Conservation (phyloP, 2,888 invertebrate genomes). For the Temnothorax rugatulus region DNA sequence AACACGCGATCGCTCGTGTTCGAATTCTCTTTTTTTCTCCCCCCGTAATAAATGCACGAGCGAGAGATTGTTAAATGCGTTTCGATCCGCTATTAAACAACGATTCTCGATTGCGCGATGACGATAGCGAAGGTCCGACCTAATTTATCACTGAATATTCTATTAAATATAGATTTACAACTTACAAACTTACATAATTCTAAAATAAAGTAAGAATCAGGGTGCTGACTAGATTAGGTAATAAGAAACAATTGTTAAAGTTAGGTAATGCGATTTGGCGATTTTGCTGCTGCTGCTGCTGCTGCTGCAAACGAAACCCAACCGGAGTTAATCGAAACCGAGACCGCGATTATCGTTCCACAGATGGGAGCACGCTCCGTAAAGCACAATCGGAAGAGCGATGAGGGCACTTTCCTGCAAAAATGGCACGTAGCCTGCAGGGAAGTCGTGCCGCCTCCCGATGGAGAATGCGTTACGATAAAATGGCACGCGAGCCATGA, state of each 20-base stretch:
- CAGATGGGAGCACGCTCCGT: slow-evolving; percentile 62
- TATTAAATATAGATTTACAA: not conserved
- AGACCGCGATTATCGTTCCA: slow-evolving; percentile 67
- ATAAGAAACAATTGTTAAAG: slow-evolving; percentile 2
- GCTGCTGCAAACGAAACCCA: slow-evolving; percentile 24
- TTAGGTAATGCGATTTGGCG: slow-evolving; percentile 21
- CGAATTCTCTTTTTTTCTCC: not conserved
- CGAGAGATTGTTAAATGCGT: not conserved
- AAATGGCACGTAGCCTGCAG: slow-evolving; percentile 56
- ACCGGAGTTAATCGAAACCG: slow-evolving; percentile 52
- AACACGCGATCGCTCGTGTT: slow-evolving; percentile 55
- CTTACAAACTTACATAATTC: not conserved
- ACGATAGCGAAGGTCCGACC: not conserved
- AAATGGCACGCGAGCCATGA: slow-evolving; percentile 74
- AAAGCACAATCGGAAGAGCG: slow-evolving; percentile 64
- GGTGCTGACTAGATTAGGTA: too few relatives aligned
- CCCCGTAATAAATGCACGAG: slow-evolving; percentile 16
- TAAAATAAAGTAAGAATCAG: not conserved
- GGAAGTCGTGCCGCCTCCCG: slow-evolving; percentile 63
- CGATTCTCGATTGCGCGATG: not conserved
- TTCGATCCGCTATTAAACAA: not conserved
- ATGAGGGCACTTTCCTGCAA: slow-evolving; percentile 68
- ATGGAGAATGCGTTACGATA: slow-evolving; percentile 80
- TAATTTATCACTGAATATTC: not conserved
- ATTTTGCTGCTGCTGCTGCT: not conserved